phyloP scores from a whole-genome alignment of 2,888 invertebrate genomes.

The Acleris laterana region DNA sequence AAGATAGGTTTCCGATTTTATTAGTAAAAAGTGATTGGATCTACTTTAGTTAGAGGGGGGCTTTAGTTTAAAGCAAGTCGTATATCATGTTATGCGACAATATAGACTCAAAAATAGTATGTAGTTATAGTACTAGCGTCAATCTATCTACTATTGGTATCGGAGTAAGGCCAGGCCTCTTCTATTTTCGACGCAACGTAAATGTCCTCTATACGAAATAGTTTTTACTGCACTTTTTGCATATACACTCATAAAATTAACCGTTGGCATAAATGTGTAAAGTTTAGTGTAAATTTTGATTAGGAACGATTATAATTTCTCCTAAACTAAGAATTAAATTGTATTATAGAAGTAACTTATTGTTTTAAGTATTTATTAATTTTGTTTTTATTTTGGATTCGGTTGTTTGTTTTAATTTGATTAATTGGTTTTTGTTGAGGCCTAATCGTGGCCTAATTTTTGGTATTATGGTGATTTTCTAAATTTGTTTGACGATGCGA shows the following conservation, averaged over 20 bases:
- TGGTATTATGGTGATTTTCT: constrained; percentile 47
- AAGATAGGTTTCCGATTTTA: too few relatives aligned
- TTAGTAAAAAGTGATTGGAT: too few relatives aligned
- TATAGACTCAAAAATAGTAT: not conserved
- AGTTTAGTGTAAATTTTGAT: constrained; percentile 36
- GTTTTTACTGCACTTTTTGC: constrained; percentile 36
- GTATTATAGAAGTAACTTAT: constrained; percentile 51
- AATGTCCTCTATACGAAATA: constrained; percentile 28
- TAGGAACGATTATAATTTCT: constrained; percentile 14
- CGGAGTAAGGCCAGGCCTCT: constrained; percentile 3
- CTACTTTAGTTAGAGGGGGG: too few relatives aligned
- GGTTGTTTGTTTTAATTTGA: constrained; percentile 51
- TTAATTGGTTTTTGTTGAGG: constrained; percentile 37
- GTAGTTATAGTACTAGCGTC: not conserved
- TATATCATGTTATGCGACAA: not conserved
- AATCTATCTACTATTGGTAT: not conserved
- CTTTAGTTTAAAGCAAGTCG: too few relatives aligned
- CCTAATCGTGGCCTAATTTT: constrained; percentile 35
- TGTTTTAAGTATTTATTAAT: constrained; percentile 55
- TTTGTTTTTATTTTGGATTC: constrained; percentile 48
- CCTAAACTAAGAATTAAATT: constrained; percentile 43
- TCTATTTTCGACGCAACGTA: constrained; percentile 17
- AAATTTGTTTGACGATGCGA: constrained; percentile 70
- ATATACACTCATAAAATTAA: constrained; percentile 29
- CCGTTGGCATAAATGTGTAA: constrained; percentile 35